These are phyloP conservation scores for Arctia plantaginis DNA, from an alignment of 2,888 invertebrate species.

Conservation along the genomic window DNA sequence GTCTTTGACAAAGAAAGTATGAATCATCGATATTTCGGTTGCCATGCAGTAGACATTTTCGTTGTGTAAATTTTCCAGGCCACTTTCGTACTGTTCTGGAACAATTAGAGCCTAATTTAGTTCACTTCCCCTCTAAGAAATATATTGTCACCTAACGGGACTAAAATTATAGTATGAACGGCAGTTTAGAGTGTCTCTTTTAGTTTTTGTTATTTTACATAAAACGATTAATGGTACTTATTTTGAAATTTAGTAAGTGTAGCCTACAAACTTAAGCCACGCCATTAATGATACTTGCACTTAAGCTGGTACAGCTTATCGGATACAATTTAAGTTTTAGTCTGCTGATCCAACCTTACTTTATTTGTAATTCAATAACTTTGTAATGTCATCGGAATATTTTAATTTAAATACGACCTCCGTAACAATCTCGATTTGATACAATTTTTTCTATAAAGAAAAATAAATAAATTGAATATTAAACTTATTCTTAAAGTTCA, in stretches of 20 bases:
- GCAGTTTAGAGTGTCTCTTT: constrained; percentile 27
- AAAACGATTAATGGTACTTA: not conserved
- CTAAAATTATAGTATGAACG: constrained; percentile 25
- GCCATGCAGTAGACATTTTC: constrained; percentile 11
- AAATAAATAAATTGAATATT: too few species aligned
- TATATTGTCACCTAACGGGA: constrained; percentile 62
- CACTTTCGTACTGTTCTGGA: constrained; percentile 57
- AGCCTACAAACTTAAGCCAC: not conserved
- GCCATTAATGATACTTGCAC: not conserved
- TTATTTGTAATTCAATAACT: too few species aligned
- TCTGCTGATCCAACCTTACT: not conserved
- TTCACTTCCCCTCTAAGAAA: constrained; percentile 45
- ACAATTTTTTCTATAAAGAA: too few species aligned
- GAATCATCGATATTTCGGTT: constrained; percentile 24
- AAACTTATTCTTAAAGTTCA: too few species aligned
- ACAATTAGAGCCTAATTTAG: constrained; percentile 63
- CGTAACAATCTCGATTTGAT: too few species aligned
- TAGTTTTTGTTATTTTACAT: not conserved
- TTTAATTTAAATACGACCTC: not conserved
- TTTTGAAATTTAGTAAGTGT: not conserved
- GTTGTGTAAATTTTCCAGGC: constrained; percentile 33
- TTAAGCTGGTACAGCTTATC: not conserved
- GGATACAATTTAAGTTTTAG: not conserved
- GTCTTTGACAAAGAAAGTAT: constrained; percentile 19
- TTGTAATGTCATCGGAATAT: not conserved